phyloP scores from a whole-genome alignment of 2,113 vertebrate species.

The Pongo pygmaeus region DNA sequence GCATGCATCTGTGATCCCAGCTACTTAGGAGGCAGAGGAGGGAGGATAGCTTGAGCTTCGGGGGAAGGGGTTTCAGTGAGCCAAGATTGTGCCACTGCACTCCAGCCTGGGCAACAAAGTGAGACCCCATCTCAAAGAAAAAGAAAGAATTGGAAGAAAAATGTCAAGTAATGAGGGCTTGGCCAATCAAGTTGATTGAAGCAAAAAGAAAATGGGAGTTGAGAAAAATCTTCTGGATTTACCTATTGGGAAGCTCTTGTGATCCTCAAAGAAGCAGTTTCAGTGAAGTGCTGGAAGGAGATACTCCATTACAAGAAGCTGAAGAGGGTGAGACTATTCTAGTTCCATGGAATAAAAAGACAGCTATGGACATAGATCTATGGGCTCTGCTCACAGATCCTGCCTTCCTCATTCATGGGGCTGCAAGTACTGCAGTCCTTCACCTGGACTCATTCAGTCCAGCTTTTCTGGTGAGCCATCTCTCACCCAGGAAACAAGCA shows the following conservation, averaged over 20 bases:
- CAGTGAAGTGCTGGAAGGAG: background rate
- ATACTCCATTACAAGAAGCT: background rate
- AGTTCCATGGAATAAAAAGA: background rate
- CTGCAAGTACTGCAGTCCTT: background rate
- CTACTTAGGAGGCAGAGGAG: too few species aligned
- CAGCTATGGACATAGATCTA: background rate
- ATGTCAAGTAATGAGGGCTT: background rate
- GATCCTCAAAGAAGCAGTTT: background rate
- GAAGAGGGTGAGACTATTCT: background rate
- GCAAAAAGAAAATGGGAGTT: background rate
- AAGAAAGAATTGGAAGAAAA: background rate
- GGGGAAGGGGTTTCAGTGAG: too few species aligned
- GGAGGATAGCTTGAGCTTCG: too few species aligned
- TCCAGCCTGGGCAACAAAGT: too few species aligned
- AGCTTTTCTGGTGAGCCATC: background rate
- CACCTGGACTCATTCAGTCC: background rate
- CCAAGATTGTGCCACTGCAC: too few species aligned
- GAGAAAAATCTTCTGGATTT: background rate
- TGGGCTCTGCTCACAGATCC: background rate
- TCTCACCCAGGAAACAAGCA: background rate
- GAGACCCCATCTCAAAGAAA: too few species aligned
- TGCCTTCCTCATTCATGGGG: background rate
- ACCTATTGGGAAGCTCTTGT: background rate
- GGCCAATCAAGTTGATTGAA: background rate
- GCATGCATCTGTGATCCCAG: too few species aligned